Percentiles rank a stretch among this genome's conserved stretches.
phyloP scores from a whole-genome alignment of 1,140 invertebrate genomes.

The Maniola jurtina region DNA sequence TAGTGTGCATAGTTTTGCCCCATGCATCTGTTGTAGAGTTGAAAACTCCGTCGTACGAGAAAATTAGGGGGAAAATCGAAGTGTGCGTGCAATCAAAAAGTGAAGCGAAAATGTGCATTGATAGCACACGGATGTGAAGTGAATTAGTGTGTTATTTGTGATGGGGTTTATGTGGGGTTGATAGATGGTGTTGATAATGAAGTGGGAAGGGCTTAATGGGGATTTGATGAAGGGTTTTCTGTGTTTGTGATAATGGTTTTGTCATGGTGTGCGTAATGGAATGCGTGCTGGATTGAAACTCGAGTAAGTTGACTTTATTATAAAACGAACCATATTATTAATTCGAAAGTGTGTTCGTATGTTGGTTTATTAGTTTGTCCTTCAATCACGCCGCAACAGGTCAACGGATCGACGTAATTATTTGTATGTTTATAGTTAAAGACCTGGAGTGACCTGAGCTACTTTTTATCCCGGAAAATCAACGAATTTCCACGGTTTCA shows the following conservation, averaged over 20 bases:
- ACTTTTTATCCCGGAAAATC: no score
- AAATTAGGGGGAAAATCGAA: neutral
- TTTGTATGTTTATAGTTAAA: no score
- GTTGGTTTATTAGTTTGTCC: no score
- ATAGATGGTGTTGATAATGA: neutral
- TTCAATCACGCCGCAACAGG: no score
- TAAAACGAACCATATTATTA: no score
- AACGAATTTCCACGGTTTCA: no score
- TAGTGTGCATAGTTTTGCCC: neutral
- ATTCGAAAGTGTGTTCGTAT: no score
- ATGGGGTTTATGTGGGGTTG: slow-evolving; percentile 3
- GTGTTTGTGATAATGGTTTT: neutral
- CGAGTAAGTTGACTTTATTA: neutral
- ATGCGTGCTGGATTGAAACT: neutral
- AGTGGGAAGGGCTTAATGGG: neutral
- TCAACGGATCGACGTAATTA: no score
- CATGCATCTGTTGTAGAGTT: neutral
- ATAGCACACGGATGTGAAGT: neutral
- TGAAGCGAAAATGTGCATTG: neutral
- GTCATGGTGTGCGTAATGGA: neutral
- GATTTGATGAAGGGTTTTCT: neutral
- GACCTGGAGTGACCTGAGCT: no score
- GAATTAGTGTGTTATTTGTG: slow-evolving; percentile 3
- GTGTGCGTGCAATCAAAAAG: slow-evolving; percentile 4
- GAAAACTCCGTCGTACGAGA: neutral